Evolutionary conservation across 2,113 vertebrate species (phyloP), one percentile per base, ranked within the genome.

Genomic region (Theristicus caerulescens): DNA sequence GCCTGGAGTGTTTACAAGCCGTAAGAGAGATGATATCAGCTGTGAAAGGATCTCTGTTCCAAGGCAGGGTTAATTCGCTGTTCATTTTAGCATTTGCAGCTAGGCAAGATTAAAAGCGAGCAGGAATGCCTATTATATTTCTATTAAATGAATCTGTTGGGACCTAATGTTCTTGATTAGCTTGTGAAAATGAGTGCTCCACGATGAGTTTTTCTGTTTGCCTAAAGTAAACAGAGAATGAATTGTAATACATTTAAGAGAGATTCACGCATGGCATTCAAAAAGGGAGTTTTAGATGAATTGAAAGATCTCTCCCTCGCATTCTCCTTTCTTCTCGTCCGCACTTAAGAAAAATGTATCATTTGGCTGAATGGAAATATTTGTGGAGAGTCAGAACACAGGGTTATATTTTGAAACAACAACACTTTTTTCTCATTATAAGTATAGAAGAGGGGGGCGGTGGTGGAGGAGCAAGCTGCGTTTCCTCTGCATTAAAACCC

Each of bases 61-160:
- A 98, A 97, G 77, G 92, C 97, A 98, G 97, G 98, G 98, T 98
- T 98, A 98, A 98, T 98, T 98, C 27, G 49, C 94, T 98, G 98
- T 98, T 98, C 98, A 96, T 97, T 98, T 98, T 86, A 97, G 97
- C 96, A 79, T 97, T 97, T 97, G 91, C 96, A 97, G 96, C 52
- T 85, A 98, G 97, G 96, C 89, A 83, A 97, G 97, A 98, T 98
- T 98, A 98, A 98, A 98, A 98, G 97, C 95, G 97, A 97, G 97
- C 96, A 97, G 96, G 97, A 97, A 98, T 97, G 97, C 96, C 96
- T 98, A 97, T 98, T 98, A 97, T 98, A 98, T 98, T 98, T 98
- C 97, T 98, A 96, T 98, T 98, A 97, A 98, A 97, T 97, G 96
- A 98, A 97, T 98, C 97, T 97, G 93, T 97, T 98, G 98, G 95